Percentiles rank a stretch among this genome's conserved stretches.
Evolutionary conservation across 2,797 vertebrate species (phyloP).

Genomic region (Phaenicophaeus curvirostris): DNA sequence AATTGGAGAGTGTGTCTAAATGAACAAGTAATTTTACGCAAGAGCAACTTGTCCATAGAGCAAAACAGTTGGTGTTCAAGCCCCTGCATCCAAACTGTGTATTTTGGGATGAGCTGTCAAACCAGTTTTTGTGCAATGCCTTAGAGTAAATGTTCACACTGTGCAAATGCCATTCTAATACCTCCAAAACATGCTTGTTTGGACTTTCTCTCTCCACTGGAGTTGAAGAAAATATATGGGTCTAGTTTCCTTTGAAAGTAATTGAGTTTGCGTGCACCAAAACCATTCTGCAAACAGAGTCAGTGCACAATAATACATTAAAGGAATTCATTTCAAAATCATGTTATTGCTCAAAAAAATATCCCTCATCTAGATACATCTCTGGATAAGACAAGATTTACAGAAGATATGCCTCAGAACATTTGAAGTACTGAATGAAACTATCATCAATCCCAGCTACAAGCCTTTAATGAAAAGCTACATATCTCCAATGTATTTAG

Average conservation of each 20-base stretch:
- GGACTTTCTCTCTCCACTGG: neutral
- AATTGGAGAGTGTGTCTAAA: neutral
- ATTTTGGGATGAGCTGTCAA: neutral
- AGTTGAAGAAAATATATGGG: neutral
- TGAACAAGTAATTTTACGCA: neutral
- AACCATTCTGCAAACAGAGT: neutral
- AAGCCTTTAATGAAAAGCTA: neutral
- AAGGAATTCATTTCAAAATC: neutral
- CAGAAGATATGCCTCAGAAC: neutral
- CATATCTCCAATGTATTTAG: neutral
- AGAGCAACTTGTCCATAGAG: neutral
- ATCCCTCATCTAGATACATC: neutral
- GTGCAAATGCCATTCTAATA: neutral
- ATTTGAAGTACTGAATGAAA: neutral
- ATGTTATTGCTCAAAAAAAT: neutral
- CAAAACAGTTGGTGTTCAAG: neutral
- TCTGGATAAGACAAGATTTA: neutral
- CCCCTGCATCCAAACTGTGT: neutral
- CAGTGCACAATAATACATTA: neutral
- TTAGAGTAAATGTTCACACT: neutral
- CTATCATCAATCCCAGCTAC: neutral
- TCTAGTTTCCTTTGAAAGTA: neutral
- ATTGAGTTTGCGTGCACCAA: neutral
- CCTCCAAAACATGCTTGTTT: neutral
- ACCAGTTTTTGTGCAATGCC: neutral